These are phyloP conservation scores for Pollenia griseotomentosa DNA, from an alignment of 2,888 invertebrate species.

Conservation along the genomic window DNA sequence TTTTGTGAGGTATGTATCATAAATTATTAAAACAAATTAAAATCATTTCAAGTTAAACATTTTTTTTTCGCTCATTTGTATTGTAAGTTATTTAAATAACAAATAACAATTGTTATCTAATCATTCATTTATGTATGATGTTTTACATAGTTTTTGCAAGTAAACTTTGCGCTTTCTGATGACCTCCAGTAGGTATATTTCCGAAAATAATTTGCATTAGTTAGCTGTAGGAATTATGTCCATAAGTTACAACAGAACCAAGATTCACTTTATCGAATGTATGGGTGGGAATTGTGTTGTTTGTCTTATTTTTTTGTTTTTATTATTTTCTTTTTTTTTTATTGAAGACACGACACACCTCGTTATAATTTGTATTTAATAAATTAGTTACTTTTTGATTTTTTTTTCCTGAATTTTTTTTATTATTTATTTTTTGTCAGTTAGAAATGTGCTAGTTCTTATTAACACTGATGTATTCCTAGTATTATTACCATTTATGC, in stretches of 20 bases:
- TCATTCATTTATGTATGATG: slow-evolving; percentile 51
- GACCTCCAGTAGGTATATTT: background rate
- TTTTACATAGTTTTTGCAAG: slow-evolving; percentile 55
- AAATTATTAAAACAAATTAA: slow-evolving; percentile 9
- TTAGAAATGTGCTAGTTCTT: too few relatives aligned
- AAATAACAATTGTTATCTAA: slow-evolving; percentile 53
- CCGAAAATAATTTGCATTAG: slow-evolving; percentile 1
- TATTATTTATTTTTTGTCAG: too few relatives aligned
- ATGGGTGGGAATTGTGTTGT: too few relatives aligned
- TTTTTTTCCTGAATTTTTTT: background rate
- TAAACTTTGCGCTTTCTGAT: slow-evolving; percentile 20
- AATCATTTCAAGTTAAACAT: background rate
- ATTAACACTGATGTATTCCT: too few relatives aligned
- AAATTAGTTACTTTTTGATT: background rate
- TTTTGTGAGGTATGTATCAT: slow-evolving; percentile 95
- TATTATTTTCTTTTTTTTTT: background rate
- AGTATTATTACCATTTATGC: too few relatives aligned
- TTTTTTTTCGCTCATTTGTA: slow-evolving; percentile 29
- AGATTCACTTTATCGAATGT: too few relatives aligned
- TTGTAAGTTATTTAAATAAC: slow-evolving; percentile 31
- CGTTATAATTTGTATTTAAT: slow-evolving; percentile 12
- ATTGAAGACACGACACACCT: slow-evolving; percentile 32
- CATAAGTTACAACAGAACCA: background rate
- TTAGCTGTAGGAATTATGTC: background rate
- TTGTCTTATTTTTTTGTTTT: background rate